A percentile compares a stretch with the other conserved stretches of the same genome.
phyloP scores from a whole-genome alignment of 2,113 vertebrate genomes.

The Proteles cristata region DNA sequence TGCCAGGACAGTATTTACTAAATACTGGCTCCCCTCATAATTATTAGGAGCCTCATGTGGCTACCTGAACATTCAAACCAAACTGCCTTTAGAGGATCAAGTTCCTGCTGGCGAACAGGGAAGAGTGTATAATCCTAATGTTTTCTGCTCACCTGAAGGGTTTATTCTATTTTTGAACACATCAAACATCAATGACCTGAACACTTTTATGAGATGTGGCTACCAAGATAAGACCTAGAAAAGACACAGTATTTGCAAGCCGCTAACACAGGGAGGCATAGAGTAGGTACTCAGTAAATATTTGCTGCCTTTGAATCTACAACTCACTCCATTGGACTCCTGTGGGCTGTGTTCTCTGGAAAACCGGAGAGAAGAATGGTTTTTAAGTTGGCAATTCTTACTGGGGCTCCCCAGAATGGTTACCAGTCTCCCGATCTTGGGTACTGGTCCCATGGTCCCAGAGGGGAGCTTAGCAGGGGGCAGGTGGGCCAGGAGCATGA shows the following conservation, averaged over 20 bases:
- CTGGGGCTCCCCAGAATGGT: background rate
- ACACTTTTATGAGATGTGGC: background rate
- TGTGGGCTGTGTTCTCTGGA: background rate
- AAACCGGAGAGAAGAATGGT: background rate
- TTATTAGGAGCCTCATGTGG: background rate
- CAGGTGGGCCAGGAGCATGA: accelerated
- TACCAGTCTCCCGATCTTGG: background rate
- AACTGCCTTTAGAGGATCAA: background rate
- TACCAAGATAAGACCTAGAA: background rate
- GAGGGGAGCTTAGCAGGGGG: background rate
- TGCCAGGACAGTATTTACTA: background rate
- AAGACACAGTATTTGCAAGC: background rate
- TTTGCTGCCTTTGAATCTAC: background rate
- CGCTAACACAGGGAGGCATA: background rate
- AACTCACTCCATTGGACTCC: background rate
- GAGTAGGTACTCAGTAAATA: accelerated
- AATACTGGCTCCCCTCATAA: background rate
- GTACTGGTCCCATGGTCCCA: background rate
- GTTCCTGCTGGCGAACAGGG: background rate
- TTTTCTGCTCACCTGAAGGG: background rate
- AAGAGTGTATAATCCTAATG: background rate
- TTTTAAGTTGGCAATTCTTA: background rate
- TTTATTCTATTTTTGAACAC: background rate
- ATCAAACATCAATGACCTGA: background rate
- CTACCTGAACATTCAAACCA: background rate